Conservation (phyloP, 2,888 invertebrate species). For the Thereva unica region DNA sequence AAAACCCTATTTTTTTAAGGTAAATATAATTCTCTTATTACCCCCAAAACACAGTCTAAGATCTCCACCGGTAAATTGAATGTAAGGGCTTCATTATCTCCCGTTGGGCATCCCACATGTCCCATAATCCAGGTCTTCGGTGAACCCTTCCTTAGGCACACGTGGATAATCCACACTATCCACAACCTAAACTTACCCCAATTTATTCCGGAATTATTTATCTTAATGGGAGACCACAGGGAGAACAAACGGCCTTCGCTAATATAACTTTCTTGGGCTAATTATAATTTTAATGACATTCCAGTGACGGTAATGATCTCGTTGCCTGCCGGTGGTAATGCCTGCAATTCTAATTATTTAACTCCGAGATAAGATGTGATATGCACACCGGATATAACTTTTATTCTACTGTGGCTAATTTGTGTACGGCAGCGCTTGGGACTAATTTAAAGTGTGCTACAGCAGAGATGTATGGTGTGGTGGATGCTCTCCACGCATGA, state of each 20-base stretch:
- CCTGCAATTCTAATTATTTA: slow-evolving; percentile 36
- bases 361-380: slow-evolving; percentile 32
- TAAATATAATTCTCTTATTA: no score
- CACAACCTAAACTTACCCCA: slow-evolving; percentile 21
- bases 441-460: slow-evolving; percentile 36
- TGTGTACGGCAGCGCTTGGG: slow-evolving; percentile 30
- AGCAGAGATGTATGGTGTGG: no score
- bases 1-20: no score
- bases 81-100: slow-evolving; percentile 36
- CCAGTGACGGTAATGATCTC: slow-evolving; percentile 1
- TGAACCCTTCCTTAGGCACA: slow-evolving; percentile 28
- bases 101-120: slow-evolving; percentile 34
- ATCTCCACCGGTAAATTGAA: slow-evolving; percentile 35
- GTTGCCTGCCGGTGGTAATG: slow-evolving; percentile 12
- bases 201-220: slow-evolving; percentile 31
- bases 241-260: slow-evolving; percentile 13
- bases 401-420: slow-evolving; percentile 30
- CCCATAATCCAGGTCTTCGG: slow-evolving; percentile 27
- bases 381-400: slow-evolving; percentile 16
- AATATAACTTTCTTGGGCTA: slow-evolving; percentile 32
- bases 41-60: no score
- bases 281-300: slow-evolving; percentile 35
- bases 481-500: neutral
- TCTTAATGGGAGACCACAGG: slow-evolving; percentile 30
- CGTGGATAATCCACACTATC: slow-evolving; percentile 2